A percentile compares a stretch with the other conserved stretches of the same genome.
phyloP scores from a whole-genome alignment of 1,140 invertebrate species.

The Scaptomyza graminum region DNA sequence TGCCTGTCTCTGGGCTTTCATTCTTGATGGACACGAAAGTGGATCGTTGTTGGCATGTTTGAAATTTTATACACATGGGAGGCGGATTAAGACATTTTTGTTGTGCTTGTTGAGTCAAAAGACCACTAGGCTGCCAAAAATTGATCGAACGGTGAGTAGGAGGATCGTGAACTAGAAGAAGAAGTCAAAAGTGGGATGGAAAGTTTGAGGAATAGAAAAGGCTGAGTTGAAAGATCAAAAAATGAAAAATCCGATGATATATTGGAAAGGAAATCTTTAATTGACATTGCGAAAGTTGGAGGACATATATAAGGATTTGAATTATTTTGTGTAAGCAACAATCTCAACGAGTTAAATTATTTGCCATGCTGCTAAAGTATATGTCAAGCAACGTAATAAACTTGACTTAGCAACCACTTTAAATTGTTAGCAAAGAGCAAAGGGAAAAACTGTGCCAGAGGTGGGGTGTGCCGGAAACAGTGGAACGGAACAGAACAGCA shows the following conservation, averaged over 20 bases:
- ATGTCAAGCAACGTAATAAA: conserved; percentile 24
- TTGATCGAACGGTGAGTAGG: not conserved
- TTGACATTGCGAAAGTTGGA: too few relatives aligned
- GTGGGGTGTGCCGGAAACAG: too few relatives aligned
- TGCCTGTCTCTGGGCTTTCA: conserved; percentile 5
- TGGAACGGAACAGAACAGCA: not conserved
- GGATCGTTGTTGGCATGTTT: conserved; percentile 77
- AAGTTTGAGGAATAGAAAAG: not conserved
- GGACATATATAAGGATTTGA: too few relatives aligned
- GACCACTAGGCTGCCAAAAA: conserved; percentile 45
- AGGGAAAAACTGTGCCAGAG: conserved; percentile 16
- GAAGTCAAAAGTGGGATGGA: not conserved
- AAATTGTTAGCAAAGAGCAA: conserved; percentile 7
- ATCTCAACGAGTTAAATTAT: conserved; percentile 29
- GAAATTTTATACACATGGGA: conserved; percentile 80
- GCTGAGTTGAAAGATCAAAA: too few relatives aligned
- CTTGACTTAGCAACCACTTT: conserved; percentile 10
- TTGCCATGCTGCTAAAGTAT: conserved; percentile 32
- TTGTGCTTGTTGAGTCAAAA: not conserved
- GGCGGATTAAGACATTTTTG: conserved; percentile 71
- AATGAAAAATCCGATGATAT: too few relatives aligned
- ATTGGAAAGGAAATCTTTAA: not conserved
- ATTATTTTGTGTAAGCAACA: too few relatives aligned
- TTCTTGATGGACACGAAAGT: conserved; percentile 77
- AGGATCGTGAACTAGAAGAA: not conserved